phyloP scores from a whole-genome alignment of 30 jellyfish, hydroid and myxozoan species.

The Mastigias papua region DNA sequence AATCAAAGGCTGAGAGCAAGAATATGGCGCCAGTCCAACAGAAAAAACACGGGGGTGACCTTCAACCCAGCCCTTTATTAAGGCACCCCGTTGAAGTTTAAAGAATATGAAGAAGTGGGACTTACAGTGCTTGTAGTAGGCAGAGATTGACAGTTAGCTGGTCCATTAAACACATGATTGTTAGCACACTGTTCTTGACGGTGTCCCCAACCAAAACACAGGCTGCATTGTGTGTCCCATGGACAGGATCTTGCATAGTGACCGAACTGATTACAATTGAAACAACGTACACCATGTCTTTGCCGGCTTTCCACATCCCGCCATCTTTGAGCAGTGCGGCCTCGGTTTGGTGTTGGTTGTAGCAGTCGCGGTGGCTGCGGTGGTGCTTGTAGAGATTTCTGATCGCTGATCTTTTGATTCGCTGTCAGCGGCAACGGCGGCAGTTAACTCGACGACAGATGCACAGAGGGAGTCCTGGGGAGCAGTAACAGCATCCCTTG shows the following conservation, averaged over 20 bases:
- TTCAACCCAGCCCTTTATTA: constrained; percentile 63
- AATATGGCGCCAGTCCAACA: constrained; percentile 5
- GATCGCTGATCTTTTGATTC: background rate
- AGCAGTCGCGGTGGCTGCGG: background rate
- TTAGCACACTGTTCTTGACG: constrained; percentile 15
- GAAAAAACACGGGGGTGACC: constrained; percentile 50
- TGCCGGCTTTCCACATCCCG: constrained; percentile 12
- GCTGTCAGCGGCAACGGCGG: constrained; percentile 32
- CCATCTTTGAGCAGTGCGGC: constrained; percentile 1
- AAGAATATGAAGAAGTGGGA: constrained; percentile 19
- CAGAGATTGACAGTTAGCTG: background rate
- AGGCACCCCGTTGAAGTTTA: constrained; percentile 74
- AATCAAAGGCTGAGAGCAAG: constrained; percentile 33
- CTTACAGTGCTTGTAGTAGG: constrained; percentile 1
- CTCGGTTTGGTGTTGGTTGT: background rate
- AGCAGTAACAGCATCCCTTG: background rate
- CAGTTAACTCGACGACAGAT: constrained; percentile 8
- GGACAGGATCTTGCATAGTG: constrained; percentile 44
- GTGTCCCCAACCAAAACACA: constrained; percentile 48
- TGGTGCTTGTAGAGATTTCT: too few species aligned
- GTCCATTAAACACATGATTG: background rate
- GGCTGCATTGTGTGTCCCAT: constrained; percentile 32
- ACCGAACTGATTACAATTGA: constrained; percentile 33
- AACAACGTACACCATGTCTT: constrained; percentile 13
- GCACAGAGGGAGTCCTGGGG: constrained; percentile 30